Evolutionary conservation across 1,140 invertebrate species (phyloP), one percentile per base, ranked within the genome.

Genomic region (Drosophila pruinosa): DNA sequence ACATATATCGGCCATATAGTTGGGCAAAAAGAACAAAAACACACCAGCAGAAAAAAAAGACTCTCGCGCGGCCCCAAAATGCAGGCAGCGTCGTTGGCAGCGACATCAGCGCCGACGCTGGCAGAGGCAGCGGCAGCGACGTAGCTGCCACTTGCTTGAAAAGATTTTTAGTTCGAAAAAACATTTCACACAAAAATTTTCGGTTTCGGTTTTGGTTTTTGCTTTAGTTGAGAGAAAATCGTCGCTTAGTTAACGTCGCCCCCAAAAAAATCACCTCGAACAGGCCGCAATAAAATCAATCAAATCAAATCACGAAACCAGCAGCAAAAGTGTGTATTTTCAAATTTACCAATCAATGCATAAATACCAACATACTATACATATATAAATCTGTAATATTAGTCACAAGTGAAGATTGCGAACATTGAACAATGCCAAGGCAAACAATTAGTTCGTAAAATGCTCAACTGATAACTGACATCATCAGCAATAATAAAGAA

Each of bases 161-260:
- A 86, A 81, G 77, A 85, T 77, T 86, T 82, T 72, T 31, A 74
- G 39, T 89, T 89, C 75, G 68, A 71, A 75, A 67, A 69, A 63
- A 50, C 47, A 72, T 80, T 79, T 81, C 85, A 74, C 76, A 81
- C 63, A 74, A 72, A 85, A 85, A 73, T 89, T 91, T 64, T 67
- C 43, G 62, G 61, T 54, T 86, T 80, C 57, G 39, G 71, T 89
- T 91, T 86, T 59, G 68, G 70, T 80, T 89, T 83, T 88, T 86
- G 82, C 90, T 91, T 91, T 89, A 91, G 90, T 91, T 91, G 90
- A 91, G 90, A 91, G 90, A 91, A 91, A 89, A 91, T 83, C 89
- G 89, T 91, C 90, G 90, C 90, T 91, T 91, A 79, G 90, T 89
- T 86, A 91, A 91, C 90, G 90, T 91, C 86, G 77, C 85, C 74